Evolutionary conservation across 2,888 invertebrate genomes (phyloP).

Genomic region (Cheilosia pagana): DNA sequence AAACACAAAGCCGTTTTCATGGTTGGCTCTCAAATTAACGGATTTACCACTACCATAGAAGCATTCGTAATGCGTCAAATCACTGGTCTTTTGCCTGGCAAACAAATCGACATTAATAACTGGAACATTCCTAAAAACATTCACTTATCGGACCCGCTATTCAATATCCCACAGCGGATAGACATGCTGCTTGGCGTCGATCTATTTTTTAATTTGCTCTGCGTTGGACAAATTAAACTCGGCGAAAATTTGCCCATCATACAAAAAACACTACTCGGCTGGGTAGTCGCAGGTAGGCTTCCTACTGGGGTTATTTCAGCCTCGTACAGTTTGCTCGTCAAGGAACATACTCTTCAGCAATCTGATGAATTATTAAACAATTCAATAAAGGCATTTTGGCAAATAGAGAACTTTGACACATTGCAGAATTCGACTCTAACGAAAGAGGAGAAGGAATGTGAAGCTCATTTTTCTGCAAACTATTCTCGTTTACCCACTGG

Average conservation of each 20-base stretch:
- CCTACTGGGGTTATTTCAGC: neutral
- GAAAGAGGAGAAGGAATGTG: no score
- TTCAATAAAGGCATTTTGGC: constrained; percentile 8
- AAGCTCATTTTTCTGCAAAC: no score
- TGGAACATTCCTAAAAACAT: constrained; percentile 42
- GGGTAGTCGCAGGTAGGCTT: constrained; percentile 54
- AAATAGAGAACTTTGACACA: constrained; percentile 2
- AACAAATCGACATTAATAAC: constrained; percentile 21
- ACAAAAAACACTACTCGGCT: constrained; percentile 56
- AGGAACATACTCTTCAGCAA: no score
- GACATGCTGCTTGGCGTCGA: constrained; percentile 53
- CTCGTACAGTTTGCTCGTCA: no score
- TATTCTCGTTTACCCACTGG: no score
- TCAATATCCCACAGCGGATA: constrained; percentile 43
- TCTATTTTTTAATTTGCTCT: constrained; percentile 34
- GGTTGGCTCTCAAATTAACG: constrained; percentile 23
- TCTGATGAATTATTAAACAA: constrained; percentile 1
- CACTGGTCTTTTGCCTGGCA: constrained; percentile 45
- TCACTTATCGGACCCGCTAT: constrained; percentile 38
- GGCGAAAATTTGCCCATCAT: constrained; percentile 25
- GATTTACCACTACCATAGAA: constrained; percentile 34
- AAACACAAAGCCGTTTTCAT: constrained; percentile 19
- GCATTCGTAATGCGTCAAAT: constrained; percentile 44
- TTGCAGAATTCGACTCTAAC: neutral
- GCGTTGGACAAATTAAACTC: constrained; percentile 44